A percentile compares a stretch with the other conserved stretches of the same genome.
Conservation (phyloP, 2,797 vertebrate genomes). For the Sebastes paucispinis region DNA sequence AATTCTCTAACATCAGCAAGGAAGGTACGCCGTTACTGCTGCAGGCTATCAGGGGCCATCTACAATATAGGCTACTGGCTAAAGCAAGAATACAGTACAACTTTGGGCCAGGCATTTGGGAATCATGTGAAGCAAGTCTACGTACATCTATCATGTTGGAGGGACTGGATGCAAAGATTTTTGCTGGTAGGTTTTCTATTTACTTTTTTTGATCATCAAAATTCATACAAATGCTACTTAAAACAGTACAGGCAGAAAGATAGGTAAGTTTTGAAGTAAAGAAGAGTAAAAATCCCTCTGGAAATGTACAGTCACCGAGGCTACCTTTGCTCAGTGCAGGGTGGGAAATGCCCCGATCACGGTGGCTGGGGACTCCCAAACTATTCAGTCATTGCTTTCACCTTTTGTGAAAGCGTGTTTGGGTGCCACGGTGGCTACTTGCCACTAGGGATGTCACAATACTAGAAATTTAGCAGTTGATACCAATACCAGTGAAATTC, state of each 20-base stretch:
- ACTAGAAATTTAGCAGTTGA: neutral
- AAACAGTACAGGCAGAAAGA: constrained; percentile 42
- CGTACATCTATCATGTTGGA: constrained; percentile 13
- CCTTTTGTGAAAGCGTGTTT: constrained; percentile 4
- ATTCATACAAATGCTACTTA: constrained; percentile 52
- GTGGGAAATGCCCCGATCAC: neutral
- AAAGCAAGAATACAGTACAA: constrained; percentile 53
- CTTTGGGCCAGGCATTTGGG: constrained; percentile 22
- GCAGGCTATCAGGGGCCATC: constrained; percentile 42
- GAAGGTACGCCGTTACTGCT: constrained; percentile 35
- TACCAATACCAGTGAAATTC: neutral
- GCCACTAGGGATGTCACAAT: neutral
- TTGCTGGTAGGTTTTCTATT: constrained; percentile 37
- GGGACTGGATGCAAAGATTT: constrained; percentile 38
- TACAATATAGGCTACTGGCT: constrained; percentile 65
- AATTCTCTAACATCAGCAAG: constrained; percentile 45
- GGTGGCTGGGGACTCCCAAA: neutral
- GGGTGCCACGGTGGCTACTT: neutral
- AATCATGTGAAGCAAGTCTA: constrained; percentile 39
- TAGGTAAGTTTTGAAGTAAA: constrained; percentile 9
- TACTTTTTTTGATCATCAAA: constrained; percentile 22
- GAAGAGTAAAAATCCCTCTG: constrained; percentile 20
- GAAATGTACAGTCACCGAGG: constrained; percentile 21
- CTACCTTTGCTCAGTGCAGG: constrained; percentile 4
- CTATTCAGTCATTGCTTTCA: neutral